A percentile compares a stretch with the other conserved stretches of the same genome.
These are phyloP conservation scores for Liparis tanakae DNA, from an alignment of 2,797 vertebrate genomes.

Conservation along the genomic window DNA sequence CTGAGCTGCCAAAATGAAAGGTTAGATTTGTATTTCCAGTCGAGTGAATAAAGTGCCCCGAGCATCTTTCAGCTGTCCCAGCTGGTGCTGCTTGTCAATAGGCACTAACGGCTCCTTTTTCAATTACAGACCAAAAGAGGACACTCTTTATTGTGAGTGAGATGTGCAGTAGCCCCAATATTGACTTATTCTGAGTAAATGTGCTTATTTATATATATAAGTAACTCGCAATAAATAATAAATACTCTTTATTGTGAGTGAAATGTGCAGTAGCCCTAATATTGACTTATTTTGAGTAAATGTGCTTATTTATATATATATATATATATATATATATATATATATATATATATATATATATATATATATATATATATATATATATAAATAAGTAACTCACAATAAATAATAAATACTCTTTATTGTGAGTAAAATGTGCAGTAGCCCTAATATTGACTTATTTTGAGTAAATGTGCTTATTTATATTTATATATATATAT, in stretches of 20 bases:
- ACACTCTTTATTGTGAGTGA: not conserved
- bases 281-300: not conserved
- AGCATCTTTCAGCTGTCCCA: constrained; percentile 59
- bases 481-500: too few relatives aligned
- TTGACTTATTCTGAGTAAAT: not conserved
- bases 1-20: constrained; percentile 59
- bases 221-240: too few relatives aligned
- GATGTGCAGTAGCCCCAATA: not conserved
- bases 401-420: too few relatives aligned
- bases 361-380: too few relatives aligned
- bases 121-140: constrained; percentile 42
- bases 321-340: not conserved
- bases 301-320: not conserved
- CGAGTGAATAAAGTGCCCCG: constrained; percentile 46
- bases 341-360: too few relatives aligned
- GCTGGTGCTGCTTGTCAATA: constrained; percentile 55
- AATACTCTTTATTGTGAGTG: too few relatives aligned
- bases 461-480: too few relatives aligned
- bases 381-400: too few relatives aligned
- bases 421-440: too few relatives aligned
- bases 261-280: not conserved
- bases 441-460: too few relatives aligned
- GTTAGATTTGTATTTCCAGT: constrained; percentile 60
- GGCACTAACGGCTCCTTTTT: constrained; percentile 36
- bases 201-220: not conserved